Evolutionary conservation across 2,113 vertebrate species (phyloP), one percentile per base, ranked within the genome.

Genomic region (Psittacula cyanocephala): DNA sequence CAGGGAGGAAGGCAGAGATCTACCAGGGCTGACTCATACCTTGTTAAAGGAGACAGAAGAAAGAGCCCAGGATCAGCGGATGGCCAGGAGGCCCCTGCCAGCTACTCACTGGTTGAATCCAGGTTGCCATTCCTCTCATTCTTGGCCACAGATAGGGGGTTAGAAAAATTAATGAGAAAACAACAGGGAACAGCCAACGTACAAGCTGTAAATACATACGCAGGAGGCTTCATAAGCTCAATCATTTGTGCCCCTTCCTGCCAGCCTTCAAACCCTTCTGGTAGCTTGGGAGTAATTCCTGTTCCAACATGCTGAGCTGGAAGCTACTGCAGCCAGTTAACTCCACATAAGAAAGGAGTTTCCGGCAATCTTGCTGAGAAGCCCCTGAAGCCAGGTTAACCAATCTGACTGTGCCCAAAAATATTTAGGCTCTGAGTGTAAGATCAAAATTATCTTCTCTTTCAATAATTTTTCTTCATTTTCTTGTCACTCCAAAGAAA

Each of bases 141-240:
- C 68, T 46, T 29, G 55, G 67, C 71, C 69, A 1, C 94, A 94
- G 87, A 29, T 46, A 94, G 91, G 87, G 81, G 63, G 7, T 0
- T 80, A 44, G 59, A 94, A 91, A 96, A 95, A 89, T 81, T 95
- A 95, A 97, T 94, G 91, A 95, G 84, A 97, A 97, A 95, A 85
- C 96, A 94, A 77, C 94, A 79, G 93, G 95, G 81, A 94, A 89
- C 1, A 2, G 74, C 62, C 53, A 81, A 59, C 0, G 0, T n/a
- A 79, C 41, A 57, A 72, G 69, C 52, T 6, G 1, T 39, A 92
- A 94, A 91, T 59, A 91, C 8, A 60, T 1, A 4, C 8, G 22
- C 15, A 75, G 74, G n/a, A 76, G 47, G 57, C 41, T 94, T 37
- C 49, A 37, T 49, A 82, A 87, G 37, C 59, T 49, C 25, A 41